phyloP scores from a whole-genome alignment of 1,140 invertebrate species.

The Ceratitis capitata region DNA sequence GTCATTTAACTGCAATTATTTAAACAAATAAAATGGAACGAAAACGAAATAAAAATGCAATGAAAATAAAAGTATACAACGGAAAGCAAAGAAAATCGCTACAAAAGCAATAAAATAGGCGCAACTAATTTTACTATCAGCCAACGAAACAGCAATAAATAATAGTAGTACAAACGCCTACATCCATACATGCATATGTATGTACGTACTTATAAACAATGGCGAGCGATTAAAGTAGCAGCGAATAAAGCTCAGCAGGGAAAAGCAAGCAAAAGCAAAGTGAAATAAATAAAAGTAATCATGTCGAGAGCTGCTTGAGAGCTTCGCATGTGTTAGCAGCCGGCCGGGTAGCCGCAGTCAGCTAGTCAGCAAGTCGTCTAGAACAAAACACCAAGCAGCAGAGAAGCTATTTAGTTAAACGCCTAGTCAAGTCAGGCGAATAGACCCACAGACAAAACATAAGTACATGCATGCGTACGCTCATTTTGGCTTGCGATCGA shows the following conservation, averaged over 20 bases:
- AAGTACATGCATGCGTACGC: not conserved
- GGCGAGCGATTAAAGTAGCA: not conserved
- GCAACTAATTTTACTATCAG: conserved; percentile 37
- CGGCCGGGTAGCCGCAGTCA: not conserved
- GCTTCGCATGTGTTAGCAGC: not conserved
- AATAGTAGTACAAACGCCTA: not conserved
- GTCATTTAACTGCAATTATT: conserved; percentile 5
- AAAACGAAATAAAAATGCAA: not conserved
- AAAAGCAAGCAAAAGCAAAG: not conserved
- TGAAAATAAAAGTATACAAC: not conserved
- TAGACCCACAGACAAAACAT: not conserved
- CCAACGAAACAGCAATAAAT: conserved; percentile 21
- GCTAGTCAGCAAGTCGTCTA: not conserved
- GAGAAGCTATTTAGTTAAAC: not conserved
- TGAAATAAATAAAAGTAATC: not conserved
- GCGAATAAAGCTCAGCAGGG: not conserved
- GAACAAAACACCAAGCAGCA: not conserved
- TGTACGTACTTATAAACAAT: not conserved
- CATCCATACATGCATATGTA: not conserved
- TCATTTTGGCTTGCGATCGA: not conserved
- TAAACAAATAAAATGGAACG: conserved; percentile 12
- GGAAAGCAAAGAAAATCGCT: not conserved
- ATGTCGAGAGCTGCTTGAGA: too few species aligned
- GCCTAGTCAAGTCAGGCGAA: not conserved
- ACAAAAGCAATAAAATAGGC: conserved; percentile 1